A percentile compares a stretch with the other conserved stretches of the same genome.
These are phyloP conservation scores for Zygogramma bicolorata DNA, from an alignment of 2,888 invertebrate genomes.

Conservation along the genomic window DNA sequence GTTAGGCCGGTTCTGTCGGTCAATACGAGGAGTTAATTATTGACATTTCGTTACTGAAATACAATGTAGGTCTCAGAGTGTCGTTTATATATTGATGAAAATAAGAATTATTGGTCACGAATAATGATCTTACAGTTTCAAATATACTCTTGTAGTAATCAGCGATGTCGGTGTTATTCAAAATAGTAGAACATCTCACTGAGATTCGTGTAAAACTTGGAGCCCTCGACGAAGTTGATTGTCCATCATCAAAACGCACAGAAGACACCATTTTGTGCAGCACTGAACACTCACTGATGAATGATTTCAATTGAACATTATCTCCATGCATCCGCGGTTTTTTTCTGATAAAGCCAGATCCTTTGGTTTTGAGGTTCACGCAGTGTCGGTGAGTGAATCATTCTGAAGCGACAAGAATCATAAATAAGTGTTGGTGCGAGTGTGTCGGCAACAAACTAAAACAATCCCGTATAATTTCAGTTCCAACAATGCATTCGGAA, in stretches of 20 bases:
- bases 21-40: no score
- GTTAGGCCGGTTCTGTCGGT: no score
- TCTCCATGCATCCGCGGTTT: background rate
- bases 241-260: background rate
- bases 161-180: slow-evolving; percentile 9
- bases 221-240: background rate
- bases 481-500: no score
- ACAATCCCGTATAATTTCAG: no score
- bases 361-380: background rate
- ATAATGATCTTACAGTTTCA: slow-evolving; percentile 20
- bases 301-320: background rate
- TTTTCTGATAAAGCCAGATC: background rate
- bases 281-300: background rate
- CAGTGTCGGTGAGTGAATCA: background rate
- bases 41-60: no score
- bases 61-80: no score
- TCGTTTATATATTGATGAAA: no score
- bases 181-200: slow-evolving; percentile 22
- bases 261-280: background rate
- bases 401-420: background rate
- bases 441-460: no score
- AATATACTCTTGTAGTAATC: slow-evolving; percentile 27
- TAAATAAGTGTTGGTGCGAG: background rate
- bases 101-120: no score
- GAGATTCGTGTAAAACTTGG: background rate